Percentiles rank a stretch among this genome's conserved stretches.
Conservation (phyloP, 2,113 vertebrate species). For the Sakesphorus luctuosus region DNA sequence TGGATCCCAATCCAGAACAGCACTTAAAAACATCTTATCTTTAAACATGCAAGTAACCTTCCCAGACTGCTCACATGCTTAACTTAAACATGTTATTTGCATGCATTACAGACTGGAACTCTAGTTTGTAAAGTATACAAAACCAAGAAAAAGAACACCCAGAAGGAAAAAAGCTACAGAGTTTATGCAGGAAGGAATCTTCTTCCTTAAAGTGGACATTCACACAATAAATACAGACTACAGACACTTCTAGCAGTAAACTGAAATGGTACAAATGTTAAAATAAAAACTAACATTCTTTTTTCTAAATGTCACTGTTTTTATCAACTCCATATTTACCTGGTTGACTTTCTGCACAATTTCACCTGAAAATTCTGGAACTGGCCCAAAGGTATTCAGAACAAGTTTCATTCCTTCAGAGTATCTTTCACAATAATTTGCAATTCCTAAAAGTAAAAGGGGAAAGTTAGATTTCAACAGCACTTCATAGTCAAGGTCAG, state of each 20-base stretch:
- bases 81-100: neutral
- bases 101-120: neutral
- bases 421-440: constrained; percentile 89
- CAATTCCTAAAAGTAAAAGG: constrained; percentile 79
- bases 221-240: neutral
- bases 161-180: neutral
- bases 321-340: constrained; percentile 63
- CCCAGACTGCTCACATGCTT: neutral
- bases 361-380: constrained; percentile 86
- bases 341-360: constrained; percentile 77
- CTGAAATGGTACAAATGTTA: neutral
- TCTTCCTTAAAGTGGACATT: neutral
- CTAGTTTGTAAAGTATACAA: neutral
- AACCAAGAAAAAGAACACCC: neutral
- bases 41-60: neutral
- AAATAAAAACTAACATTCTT: neutral
- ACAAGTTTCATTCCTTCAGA: constrained; percentile 81
- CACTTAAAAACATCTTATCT: neutral
- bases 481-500: neutral
- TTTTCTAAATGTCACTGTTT: neutral
- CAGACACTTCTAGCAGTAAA: neutral
- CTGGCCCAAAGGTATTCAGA: constrained; percentile 85
- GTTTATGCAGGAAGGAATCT: neutral
- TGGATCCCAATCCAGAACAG: neutral
- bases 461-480: neutral